phyloP scores from a whole-genome alignment of 2,797 vertebrate genomes.

The Melanotaenia parkinsoni region DNA sequence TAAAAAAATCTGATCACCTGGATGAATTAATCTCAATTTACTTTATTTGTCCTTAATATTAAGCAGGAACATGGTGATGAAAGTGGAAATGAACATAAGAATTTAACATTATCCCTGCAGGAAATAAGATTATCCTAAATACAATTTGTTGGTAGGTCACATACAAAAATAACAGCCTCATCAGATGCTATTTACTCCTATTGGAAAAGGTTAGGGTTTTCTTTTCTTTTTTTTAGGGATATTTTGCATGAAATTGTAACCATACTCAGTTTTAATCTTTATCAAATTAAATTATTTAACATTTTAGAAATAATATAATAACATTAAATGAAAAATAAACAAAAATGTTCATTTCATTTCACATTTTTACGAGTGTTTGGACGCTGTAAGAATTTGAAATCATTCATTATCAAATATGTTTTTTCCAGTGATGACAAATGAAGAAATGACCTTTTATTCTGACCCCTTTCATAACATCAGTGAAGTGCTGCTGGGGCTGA shows the following conservation, averaged over 20 bases:
- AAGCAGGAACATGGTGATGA: no score
- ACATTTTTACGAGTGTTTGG: not conserved
- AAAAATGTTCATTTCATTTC: not conserved
- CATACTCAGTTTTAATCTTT: not conserved
- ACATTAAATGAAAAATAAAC: not conserved
- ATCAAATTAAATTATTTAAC: not conserved
- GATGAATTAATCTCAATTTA: no score
- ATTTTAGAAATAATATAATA: not conserved
- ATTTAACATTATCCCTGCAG: not conserved
- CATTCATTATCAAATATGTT: not conserved
- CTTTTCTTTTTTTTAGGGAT: not conserved
- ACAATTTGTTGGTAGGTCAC: not conserved
- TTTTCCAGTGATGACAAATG: not conserved
- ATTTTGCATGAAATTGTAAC: not conserved
- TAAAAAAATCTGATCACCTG: no score
- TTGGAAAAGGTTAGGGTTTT: not conserved
- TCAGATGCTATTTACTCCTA: constrained; percentile 33
- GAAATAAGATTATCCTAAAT: not conserved
- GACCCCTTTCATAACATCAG: constrained; percentile 8
- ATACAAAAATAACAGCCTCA: constrained; percentile 6
- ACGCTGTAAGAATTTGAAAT: not conserved
- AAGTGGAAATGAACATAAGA: not conserved
- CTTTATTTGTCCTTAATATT: no score
- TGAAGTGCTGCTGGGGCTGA: constrained; percentile 2
- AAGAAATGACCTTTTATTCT: constrained; percentile 12